Evolutionary conservation across 2,888 invertebrate species (phyloP), one percentile per base, ranked within the genome.

Genomic region (Priocnemis perturbator): DNA sequence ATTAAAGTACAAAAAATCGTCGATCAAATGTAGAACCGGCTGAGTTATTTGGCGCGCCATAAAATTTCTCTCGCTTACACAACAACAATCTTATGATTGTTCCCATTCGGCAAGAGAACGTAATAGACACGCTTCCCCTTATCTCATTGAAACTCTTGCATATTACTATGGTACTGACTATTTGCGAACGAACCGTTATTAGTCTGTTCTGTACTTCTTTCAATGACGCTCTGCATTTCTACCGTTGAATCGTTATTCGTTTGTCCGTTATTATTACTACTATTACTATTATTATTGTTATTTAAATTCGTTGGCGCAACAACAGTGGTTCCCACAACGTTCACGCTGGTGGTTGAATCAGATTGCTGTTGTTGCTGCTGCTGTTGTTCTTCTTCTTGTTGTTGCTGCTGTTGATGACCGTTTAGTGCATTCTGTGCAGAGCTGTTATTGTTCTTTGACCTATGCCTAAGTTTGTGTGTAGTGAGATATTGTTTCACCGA

Each of bases 401-500:
- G 79, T 19, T 80, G 74, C 21, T 47, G 65, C 59, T 73, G 75
- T 55, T 78, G 76, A 61, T 64, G 71, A 44, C 72, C 61, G 15
- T 79, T 82, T 64, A 77, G 76, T 45, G 71, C 65, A 55, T 79
- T 84, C 20, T 83, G 79, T 1, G 71, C 53, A 58, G 77, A 67
- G 45, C 65, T 76, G 58, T 76, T 82, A 78, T 91, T 92, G 19
- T 81, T 85, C 64, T 90, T 90, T 71, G 92, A 92, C 65, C 91
- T 90, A 83, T 93, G 92, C 75, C 90, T 89, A 58, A 92, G 79
- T 74, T 92, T 93, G 57, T 93, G 92, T 20, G 92, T 91, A 72
- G 91, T 92, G 72, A 93, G 91, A 81, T 92, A 92, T 85, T 93
- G 92, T 70, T 93, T 89, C 71, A 92, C 92, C 0, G 92, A 91